phyloP scores from a whole-genome alignment of 2,888 invertebrate species.

The Conchocele bisecta region DNA sequence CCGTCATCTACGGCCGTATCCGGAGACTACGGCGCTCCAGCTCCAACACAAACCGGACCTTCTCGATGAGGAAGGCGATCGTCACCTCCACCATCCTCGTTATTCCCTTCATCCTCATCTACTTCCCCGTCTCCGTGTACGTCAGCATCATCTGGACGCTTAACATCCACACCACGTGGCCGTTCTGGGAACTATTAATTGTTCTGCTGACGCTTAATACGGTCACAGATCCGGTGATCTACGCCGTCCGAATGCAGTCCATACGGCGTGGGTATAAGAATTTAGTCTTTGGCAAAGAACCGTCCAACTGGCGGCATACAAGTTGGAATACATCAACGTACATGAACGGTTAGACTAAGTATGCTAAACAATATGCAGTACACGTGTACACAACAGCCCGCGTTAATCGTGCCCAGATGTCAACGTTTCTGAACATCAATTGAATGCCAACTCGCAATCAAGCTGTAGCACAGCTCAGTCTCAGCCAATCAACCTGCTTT shows the following conservation, averaged over 20 bases:
- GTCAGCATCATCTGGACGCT: neutral
- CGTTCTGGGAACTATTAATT: slow-evolving; percentile 3
- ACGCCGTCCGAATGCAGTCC: neutral
- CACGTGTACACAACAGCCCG: too few relatives aligned
- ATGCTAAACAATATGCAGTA: too few relatives aligned
- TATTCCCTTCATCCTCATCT: neutral
- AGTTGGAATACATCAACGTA: too few relatives aligned
- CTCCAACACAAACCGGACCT: neutral
- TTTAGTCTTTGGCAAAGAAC: too few relatives aligned
- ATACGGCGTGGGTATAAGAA: neutral
- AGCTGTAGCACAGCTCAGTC: too few relatives aligned
- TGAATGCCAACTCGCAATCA: too few relatives aligned
- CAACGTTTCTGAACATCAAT: too few relatives aligned
- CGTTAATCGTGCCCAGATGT: too few relatives aligned
- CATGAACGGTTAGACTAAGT: too few relatives aligned
- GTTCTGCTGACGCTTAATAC: neutral
- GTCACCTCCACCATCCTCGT: neutral
- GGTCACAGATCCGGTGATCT: slow-evolving; percentile 1
- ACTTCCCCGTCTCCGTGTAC: neutral
- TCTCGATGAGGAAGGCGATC: slow-evolving; percentile 4
- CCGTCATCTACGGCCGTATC: neutral
- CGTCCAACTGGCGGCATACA: too few relatives aligned
- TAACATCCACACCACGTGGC: neutral
- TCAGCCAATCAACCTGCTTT: too few relatives aligned
- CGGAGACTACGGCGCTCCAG: neutral